These are phyloP conservation scores for Gallinago nigripennis DNA, from an alignment of 2,797 vertebrate genomes.

Conservation along the genomic window DNA sequence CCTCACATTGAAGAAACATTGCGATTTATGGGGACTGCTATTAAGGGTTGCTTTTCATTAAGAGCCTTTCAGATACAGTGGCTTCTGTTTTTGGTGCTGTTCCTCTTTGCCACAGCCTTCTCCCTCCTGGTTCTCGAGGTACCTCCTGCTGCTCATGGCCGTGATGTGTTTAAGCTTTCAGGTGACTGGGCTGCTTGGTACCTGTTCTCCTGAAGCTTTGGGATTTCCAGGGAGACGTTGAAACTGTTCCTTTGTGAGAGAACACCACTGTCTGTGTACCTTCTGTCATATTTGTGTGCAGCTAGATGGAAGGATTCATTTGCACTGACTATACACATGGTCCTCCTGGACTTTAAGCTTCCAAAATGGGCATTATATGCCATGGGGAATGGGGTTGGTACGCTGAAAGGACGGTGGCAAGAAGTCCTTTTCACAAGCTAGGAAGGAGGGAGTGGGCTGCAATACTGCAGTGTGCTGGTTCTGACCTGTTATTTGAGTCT, in stretches of 20 bases:
- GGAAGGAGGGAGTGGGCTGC: background rate
- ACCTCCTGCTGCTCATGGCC: rapidly evolving
- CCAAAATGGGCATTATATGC: background rate
- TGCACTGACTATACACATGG: rapidly evolving
- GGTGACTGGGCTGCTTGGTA: background rate
- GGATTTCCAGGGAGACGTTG: background rate
- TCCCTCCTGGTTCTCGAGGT: background rate
- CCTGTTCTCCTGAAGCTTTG: background rate
- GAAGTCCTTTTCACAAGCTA: background rate
- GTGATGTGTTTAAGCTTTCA: background rate
- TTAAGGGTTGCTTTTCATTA: background rate
- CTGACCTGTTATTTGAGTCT: background rate
- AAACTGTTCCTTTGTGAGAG: background rate
- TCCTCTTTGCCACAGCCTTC: background rate
- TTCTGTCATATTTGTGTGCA: background rate
- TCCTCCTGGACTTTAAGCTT: background rate
- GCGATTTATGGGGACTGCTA: background rate
- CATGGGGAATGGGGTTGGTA: background rate
- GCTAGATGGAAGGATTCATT: background rate
- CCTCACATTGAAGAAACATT: background rate
- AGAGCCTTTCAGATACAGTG: background rate
- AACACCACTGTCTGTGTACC: no score
- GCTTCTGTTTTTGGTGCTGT: background rate
- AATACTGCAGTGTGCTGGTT: background rate
- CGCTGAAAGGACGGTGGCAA: rapidly evolving